Evolutionary conservation across 2,113 vertebrate genomes (phyloP), one percentile per base, ranked within the genome.

Genomic region (Dolichallabes microphthalmus): DNA sequence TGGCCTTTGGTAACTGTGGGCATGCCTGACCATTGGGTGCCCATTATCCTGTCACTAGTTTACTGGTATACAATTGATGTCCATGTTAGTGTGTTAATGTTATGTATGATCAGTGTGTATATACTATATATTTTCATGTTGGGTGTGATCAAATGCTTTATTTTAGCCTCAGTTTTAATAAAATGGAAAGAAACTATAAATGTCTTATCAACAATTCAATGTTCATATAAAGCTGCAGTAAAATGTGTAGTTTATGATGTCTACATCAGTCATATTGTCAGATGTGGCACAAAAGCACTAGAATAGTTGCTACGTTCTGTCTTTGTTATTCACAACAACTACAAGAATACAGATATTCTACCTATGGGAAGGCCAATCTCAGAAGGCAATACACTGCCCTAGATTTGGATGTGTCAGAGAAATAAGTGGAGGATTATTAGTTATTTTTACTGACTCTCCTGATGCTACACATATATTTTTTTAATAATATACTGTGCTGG

Each of bases 341-440:
- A 30, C 80, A 81, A 76, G 15, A 55, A 80, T 75, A 82, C n/a
- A 30, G 73, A 84, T 25, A 82, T 83, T 86, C 76, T 68, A 53
- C 82, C 82, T 75, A 73, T 68, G 85, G 87, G 82, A 88, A 69
- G 35, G 76, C 76, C 66, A 25, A 73, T 84, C 80, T 84, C 85
- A 83, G 86, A 83, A 83, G 83, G 86, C 55, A 78, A 80, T 85
- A 85, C 69, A 71, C 78, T 85, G 88, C 30, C 88, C 88, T 68
- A 88, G 85, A 86, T 88, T 88, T 85, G 82, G 50, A 78, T 60
- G 45, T 85, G 88, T 76, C 78, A 74, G n/a, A 60, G 66, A 80
- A 86, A 73, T 85, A 32, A 86, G 32, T 58, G 30, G 66, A 86
- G 57, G 71, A 89, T 84, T 85, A 84, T 86, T 86, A 82, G 82